Percentiles rank a stretch among this genome's conserved stretches.
Evolutionary conservation across 92 coral and sea anemone genomes (phyloP).

Genomic region (Diadumene lineata): DNA sequence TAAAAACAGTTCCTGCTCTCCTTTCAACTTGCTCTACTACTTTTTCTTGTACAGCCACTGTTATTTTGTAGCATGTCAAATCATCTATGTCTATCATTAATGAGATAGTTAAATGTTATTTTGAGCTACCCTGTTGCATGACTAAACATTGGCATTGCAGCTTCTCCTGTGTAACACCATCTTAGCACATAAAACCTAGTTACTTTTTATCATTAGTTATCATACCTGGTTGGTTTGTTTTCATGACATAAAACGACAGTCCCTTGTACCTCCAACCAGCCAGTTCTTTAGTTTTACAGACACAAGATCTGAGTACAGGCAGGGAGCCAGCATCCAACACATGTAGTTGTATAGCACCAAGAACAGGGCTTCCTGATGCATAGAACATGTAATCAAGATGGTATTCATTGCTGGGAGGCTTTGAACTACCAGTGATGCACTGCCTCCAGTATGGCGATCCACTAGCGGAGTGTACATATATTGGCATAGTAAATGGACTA

Average conservation of each 20-base stretch:
- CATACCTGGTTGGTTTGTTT: conserved; percentile 39
- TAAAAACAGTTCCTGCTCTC: too few relatives aligned
- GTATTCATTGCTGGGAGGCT: conserved; percentile 92
- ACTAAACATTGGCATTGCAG: too few relatives aligned
- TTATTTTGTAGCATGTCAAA: too few relatives aligned
- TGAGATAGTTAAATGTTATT: too few relatives aligned
- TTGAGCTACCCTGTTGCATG: too few relatives aligned
- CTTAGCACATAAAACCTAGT: too few relatives aligned
- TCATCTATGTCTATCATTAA: too few relatives aligned
- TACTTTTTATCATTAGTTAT: too few relatives aligned
- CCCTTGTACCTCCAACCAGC: conserved; percentile 98
- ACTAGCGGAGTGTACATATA: conserved; percentile 90
- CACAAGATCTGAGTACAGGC: conserved; percentile 89
- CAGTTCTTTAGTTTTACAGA: conserved; percentile 58
- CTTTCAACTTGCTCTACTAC: too few relatives aligned
- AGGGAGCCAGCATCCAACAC: conserved; percentile 87
- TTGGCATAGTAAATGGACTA: conserved; percentile 69
- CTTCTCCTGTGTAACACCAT: too few relatives aligned
- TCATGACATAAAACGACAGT: conserved; percentile 76
- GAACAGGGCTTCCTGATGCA: conserved; percentile 64
- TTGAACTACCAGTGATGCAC: conserved; percentile 61
- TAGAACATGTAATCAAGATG: conserved; percentile 92
- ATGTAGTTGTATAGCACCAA: conserved; percentile 67
- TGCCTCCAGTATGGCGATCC: conserved; percentile 99
- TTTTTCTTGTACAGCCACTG: too few relatives aligned